A percentile compares a stretch with the other conserved stretches of the same genome.
Conservation (phyloP, 2,888 invertebrate genomes). For the Lapara coniferarum region DNA sequence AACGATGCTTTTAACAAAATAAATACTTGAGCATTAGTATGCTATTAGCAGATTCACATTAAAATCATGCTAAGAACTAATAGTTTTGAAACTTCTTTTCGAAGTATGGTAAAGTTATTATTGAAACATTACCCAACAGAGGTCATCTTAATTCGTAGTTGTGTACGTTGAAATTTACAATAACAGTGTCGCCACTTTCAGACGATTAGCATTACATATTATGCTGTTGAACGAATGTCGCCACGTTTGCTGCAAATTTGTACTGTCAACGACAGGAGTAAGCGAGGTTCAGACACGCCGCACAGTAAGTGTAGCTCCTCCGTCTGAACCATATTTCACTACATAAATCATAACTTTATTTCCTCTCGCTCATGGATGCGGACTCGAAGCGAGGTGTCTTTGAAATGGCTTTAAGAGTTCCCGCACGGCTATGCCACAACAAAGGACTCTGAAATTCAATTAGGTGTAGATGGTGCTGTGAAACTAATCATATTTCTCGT, state of each 20-base stretch:
- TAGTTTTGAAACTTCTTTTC: neutral
- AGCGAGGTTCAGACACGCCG: conserved; percentile 42
- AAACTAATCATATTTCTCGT: conserved; percentile 64
- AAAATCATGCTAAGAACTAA: too few species aligned
- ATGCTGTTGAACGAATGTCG: conserved; percentile 53
- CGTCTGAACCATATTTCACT: conserved; percentile 75
- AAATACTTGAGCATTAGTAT: too few species aligned
- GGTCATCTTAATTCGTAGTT: neutral
- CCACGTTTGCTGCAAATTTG: conserved; percentile 62
- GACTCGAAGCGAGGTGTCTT: conserved; percentile 71
- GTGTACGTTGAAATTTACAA: neutral
- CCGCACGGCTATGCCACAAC: conserved; percentile 66
- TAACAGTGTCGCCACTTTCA: neutral
- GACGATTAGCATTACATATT: conserved; percentile 11
- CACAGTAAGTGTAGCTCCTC: conserved; percentile 54
- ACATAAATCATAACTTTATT: conserved; percentile 83
- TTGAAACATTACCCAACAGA: neutral
- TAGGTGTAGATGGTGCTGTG: conserved; percentile 62
- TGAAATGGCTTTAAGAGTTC: conserved; percentile 77
- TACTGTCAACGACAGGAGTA: conserved; percentile 64
- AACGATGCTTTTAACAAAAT: too few species aligned
- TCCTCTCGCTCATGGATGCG: conserved; percentile 74
- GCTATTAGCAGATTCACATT: too few species aligned
- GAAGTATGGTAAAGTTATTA: neutral
- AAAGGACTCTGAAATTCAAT: conserved; percentile 78